Percentiles rank a stretch among this genome's conserved stretches.
Conservation (phyloP, 1,140 invertebrate genomes). For the Drosophila punjabiensis region DNA sequence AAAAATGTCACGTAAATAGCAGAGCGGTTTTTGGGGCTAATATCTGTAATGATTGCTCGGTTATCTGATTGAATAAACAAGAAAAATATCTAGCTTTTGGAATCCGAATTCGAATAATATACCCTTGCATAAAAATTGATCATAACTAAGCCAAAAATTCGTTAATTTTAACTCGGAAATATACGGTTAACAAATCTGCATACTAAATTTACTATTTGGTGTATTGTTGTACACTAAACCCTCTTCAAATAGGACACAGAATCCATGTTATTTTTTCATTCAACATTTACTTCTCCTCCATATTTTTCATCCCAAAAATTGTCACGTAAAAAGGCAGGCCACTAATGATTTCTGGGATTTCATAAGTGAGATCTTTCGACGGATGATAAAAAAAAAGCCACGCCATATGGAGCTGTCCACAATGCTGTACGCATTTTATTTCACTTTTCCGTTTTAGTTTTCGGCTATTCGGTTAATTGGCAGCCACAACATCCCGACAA, state of each 20-base stretch:
- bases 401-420: constrained; percentile 41
- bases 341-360: constrained; percentile 81
- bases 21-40: background rate
- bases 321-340: constrained; percentile 59
- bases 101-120: too few species aligned
- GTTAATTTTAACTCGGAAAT: too few species aligned
- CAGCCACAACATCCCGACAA: constrained; percentile 70
- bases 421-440: constrained; percentile 49
- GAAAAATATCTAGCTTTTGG: too few species aligned
- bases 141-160: too few species aligned
- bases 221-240: background rate
- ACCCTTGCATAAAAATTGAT: too few species aligned
- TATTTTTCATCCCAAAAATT: constrained; percentile 34
- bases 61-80: background rate
- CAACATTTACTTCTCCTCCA: too few species aligned
- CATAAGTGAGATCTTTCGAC: constrained; percentile 66
- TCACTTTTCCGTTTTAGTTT: constrained; percentile 30
- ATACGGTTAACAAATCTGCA: too few species aligned
- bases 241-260: background rate
- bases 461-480: constrained; percentile 73
- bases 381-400: constrained; percentile 48
- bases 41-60: background rate
- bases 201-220: too few species aligned
- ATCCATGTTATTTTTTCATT: background rate
- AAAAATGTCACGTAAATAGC: constrained; percentile 22